Evolutionary conservation across 2,888 invertebrate species (phyloP).

Genomic region (Tinea pellionella): DNA sequence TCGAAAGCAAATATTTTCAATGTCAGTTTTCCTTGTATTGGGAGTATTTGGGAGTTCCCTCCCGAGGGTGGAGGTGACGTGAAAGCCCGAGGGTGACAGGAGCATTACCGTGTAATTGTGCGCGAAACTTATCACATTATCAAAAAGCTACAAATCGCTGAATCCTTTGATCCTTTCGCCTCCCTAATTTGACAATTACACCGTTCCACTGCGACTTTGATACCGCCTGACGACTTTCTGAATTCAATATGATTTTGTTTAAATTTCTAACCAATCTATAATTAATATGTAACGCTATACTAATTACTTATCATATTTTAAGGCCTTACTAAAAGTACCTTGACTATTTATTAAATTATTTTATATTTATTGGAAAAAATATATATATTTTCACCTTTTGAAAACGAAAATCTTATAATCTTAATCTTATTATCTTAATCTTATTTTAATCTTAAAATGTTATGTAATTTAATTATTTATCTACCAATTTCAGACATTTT

Average conservation of each 20-base stretch:
- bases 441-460: too few species aligned
- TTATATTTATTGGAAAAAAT: too few species aligned
- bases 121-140: conserved; percentile 66
- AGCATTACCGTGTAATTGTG: conserved; percentile 38
- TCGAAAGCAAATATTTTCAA: conserved; percentile 11
- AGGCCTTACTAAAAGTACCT: too few species aligned
- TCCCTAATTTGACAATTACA: conserved; percentile 63
- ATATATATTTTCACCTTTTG: too few species aligned
- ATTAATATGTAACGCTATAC: too few species aligned
- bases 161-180: conserved; percentile 58
- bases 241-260: background rate
- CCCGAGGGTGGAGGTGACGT: conserved; percentile 14
- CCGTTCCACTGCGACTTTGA: conserved; percentile 18
- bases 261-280: too few species aligned
- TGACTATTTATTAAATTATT: too few species aligned
- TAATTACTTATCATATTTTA: too few species aligned
- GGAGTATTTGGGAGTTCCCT: background rate
- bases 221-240: background rate
- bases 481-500: too few species aligned
- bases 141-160: conserved; percentile 60
- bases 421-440: too few species aligned
- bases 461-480: too few species aligned
- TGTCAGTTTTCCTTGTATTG: conserved; percentile 1
- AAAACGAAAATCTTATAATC: too few species aligned
- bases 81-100: conserved; percentile 12